These are phyloP conservation scores for Ormyrus nitidulus DNA, from an alignment of 2,888 invertebrate genomes.

Conservation along the genomic window DNA sequence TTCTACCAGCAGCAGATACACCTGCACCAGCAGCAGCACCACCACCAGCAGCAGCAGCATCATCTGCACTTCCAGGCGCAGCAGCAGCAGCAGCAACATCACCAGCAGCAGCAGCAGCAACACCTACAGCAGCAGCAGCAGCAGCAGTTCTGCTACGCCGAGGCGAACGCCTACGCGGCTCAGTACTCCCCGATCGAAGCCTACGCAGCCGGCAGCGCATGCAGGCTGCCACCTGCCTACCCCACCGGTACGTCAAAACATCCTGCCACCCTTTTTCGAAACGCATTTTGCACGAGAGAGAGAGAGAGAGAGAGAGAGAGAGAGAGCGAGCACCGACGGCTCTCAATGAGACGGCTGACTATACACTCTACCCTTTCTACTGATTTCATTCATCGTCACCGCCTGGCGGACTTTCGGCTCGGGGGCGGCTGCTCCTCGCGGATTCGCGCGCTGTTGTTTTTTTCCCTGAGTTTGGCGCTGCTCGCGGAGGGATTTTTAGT, in stretches of 20 bases:
- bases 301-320: not conserved
- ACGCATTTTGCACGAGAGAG: not conserved
- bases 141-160: slow-evolving; percentile 69
- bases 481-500: too few species aligned
- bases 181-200: slow-evolving; percentile 65
- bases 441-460: too few species aligned
- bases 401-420: too few species aligned
- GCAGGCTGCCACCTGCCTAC: slow-evolving; percentile 69
- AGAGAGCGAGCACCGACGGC: not conserved
- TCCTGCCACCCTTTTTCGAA: not conserved
- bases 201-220: slow-evolving; percentile 64
- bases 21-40: slow-evolving; percentile 43
- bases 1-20: slow-evolving; percentile 61
- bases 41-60: slow-evolving; percentile 21
- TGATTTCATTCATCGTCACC: slow-evolving; percentile 33
- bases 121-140: slow-evolving; percentile 61
- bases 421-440: too few species aligned
- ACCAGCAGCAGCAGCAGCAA: slow-evolving; percentile 59
- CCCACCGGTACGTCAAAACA: slow-evolving; percentile 68
- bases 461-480: too few species aligned
- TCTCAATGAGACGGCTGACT: slow-evolving; percentile 21
- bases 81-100: slow-evolving; percentile 58
- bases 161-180: slow-evolving; percentile 63
- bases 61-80: slow-evolving; percentile 35
- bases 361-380: slow-evolving; percentile 24